Percentiles rank a stretch among this genome's conserved stretches.
These are phyloP conservation scores for Holothuria scabra DNA, from an alignment of 53 echinoderm and acorn worm genomes.

Conservation along the genomic window DNA sequence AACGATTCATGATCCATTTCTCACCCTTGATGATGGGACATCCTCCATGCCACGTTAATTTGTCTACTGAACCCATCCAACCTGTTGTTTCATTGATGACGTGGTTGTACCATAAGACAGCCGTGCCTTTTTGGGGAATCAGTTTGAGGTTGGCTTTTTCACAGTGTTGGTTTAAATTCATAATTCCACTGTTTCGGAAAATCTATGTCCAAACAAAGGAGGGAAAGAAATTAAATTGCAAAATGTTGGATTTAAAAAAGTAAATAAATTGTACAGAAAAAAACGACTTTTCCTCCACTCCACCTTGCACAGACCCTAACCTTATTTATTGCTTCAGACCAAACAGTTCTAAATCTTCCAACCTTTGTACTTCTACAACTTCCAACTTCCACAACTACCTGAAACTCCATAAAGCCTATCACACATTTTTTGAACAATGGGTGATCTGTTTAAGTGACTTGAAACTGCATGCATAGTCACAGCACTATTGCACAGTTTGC, in stretches of 20 bases:
- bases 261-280: too few relatives aligned
- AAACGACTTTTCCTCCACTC: too few relatives aligned
- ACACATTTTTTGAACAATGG: too few relatives aligned
- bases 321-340: too few relatives aligned
- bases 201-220: conserved; percentile 29
- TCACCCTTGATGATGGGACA: conserved; percentile 88
- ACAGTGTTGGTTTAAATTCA: conserved; percentile 82
- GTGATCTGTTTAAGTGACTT: too few relatives aligned
- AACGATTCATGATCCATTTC: conserved; percentile 98
- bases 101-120: conserved; percentile 96
- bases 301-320: too few relatives aligned
- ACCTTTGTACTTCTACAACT: too few relatives aligned
- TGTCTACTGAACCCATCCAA: conserved; percentile 88
- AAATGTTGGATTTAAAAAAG: neutral
- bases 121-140: conserved; percentile 75
- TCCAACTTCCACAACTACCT: too few relatives aligned
- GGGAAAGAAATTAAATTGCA: neutral
- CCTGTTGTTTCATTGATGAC: conserved; percentile 83
- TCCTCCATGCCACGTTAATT: conserved; percentile 93
- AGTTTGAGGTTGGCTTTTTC: conserved; percentile 77
- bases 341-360: too few relatives aligned
- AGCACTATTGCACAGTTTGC: too few relatives aligned
- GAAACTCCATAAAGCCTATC: too few relatives aligned
- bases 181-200: conserved; percentile 73
- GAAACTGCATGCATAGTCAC: too few relatives aligned